Evolutionary conservation across 35 echinoderm and acorn worm species (phyloP).

Genomic region (Patiria miniata): DNA sequence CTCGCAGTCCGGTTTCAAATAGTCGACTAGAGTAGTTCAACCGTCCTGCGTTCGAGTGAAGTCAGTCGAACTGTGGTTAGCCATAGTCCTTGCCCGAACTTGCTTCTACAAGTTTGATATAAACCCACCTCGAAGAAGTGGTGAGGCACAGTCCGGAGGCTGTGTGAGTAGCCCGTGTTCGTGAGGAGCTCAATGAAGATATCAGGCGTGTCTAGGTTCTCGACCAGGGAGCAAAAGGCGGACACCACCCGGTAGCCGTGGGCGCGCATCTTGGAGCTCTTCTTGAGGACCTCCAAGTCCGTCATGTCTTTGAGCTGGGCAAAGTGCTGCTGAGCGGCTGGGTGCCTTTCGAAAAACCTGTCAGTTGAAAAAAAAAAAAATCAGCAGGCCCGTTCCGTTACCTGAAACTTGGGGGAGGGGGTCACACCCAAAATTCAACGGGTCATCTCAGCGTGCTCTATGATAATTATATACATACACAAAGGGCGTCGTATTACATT

Average conservation of each 20-base stretch:
- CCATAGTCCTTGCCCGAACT: too few relatives aligned
- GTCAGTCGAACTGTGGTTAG: too few relatives aligned
- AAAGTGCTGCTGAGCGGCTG: slow-evolving; percentile 49
- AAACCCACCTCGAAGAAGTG: slow-evolving; percentile 67
- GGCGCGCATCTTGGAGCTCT: slow-evolving; percentile 54
- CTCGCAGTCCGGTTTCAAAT: too few relatives aligned
- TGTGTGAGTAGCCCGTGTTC: slow-evolving; percentile 49
- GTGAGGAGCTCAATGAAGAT: slow-evolving; percentile 48
- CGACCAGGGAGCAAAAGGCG: slow-evolving; percentile 45
- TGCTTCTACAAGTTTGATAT: too few relatives aligned
- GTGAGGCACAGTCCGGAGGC: slow-evolving; percentile 19
- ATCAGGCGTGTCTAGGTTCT: slow-evolving; percentile 58
- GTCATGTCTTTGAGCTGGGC: slow-evolving; percentile 44
- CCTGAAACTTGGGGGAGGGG: too few relatives aligned
- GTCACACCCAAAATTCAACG: too few relatives aligned
- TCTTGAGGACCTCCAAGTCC: slow-evolving; percentile 41
- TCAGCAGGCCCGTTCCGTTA: too few relatives aligned
- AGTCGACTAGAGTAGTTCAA: too few relatives aligned
- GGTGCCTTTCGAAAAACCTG: slow-evolving; percentile 47
- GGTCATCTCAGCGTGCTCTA: too few relatives aligned
- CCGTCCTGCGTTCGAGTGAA: too few relatives aligned
- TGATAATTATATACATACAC: too few relatives aligned
- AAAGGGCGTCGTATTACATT: too few relatives aligned
- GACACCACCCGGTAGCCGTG: slow-evolving; percentile 62
- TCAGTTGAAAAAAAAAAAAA: not conserved